A percentile compares a stretch with the other conserved stretches of the same genome.
Conservation (phyloP, 1,140 invertebrate genomes). For the Leptonema lineaticorne region DNA sequence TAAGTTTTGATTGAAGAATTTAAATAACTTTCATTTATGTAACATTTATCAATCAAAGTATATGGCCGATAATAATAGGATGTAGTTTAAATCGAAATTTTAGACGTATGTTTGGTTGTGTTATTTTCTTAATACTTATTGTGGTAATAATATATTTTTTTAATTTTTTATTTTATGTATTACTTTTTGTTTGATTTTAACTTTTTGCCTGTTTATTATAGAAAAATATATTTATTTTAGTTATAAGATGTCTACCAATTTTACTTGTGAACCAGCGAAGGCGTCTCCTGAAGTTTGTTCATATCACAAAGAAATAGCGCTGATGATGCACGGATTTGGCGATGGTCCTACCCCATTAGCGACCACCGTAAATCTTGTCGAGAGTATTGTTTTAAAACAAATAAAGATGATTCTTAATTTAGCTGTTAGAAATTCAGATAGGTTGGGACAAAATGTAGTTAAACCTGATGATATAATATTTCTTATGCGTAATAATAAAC, state of each 20-base stretch:
- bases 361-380: conserved; percentile 60
- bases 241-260: conserved; percentile 23
- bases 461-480: conserved; percentile 60
- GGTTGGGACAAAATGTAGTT: conserved; percentile 48
- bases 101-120: too few species aligned
- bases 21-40: too few species aligned
- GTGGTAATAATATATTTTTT: too few species aligned
- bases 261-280: conserved; percentile 24
- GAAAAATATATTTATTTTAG: neutral
- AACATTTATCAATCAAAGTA: too few species aligned
- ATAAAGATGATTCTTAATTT: conserved; percentile 54
- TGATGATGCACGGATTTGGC: conserved; percentile 67
- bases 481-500: conserved; percentile 59
- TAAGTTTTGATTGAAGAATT: too few species aligned
- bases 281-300: conserved; percentile 26
- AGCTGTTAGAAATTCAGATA: conserved; percentile 54
- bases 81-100: too few species aligned
- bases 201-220: neutral
- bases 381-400: conserved; percentile 61
- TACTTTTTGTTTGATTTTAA: too few species aligned
- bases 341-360: conserved; percentile 59
- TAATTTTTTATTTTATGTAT: too few species aligned
- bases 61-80: too few species aligned
- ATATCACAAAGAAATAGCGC: conserved; percentile 54
- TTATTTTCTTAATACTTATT: too few species aligned